Base-by-base conservation (phyloP, 2,797 vertebrate genomes). In the Pelobates cultripes region DNA sequence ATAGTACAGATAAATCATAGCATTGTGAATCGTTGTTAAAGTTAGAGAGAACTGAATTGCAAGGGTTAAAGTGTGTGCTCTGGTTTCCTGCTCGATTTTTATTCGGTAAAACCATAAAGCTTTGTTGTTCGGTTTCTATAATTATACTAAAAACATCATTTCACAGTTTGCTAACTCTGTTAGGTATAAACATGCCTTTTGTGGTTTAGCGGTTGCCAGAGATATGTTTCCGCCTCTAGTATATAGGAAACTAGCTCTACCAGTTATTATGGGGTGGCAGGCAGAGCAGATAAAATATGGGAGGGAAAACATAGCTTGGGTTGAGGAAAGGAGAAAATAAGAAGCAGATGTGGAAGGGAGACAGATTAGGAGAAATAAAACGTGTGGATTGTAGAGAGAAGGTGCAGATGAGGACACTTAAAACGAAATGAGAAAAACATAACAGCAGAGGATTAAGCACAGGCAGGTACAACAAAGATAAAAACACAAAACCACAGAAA, bases 101-200 rank as follows among this genome's bases (percentile, higher is more conserved):
- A 17, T 15, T 28, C 5, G 51, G 14, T n/a, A 71, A 40, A 7
- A 71, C 45, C n/a, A n/a, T 73, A n/a, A 13, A 14, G 45, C 28
- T 42, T 60, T 74, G 41, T 61, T 7, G 72, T 72, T 77, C 64
- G 55, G n/a, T 82, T 69, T 13, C 28, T 87, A 85, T 51, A 44
- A 71, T 13, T 40, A 75, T 70, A 41, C 60, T 66, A 64, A 87
- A 88, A 64, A 84, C 85, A 88, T 85, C 85, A 87, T 85, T 89
- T 86, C 82, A 84, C 85, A 85, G 86, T 80, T 88, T 79, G 85
- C 85, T 84, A 51, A 84, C 86, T 88, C 84, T 88, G 85, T 85
- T 82, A 88, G 88, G 86, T 87, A 87, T 87, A 86, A 88, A 86
- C 89, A 81, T 3, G 87, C 85, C 85, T 40, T 86, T 88, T 88